phyloP scores from a whole-genome alignment of 2,888 invertebrate genomes.

The Ophion ellenae region DNA sequence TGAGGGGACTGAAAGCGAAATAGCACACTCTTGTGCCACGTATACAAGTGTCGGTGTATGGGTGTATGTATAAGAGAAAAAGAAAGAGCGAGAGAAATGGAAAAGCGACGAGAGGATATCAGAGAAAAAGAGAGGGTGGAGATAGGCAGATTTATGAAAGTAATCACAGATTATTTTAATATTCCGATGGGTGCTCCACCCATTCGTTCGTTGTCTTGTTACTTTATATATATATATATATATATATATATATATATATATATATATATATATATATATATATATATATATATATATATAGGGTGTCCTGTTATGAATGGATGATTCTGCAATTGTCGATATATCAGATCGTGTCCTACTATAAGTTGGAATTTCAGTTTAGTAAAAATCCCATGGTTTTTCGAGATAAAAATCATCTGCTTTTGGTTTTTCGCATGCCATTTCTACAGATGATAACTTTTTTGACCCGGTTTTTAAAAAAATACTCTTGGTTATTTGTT shows the following conservation, averaged over 20 bases:
- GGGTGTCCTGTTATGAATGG: too few species aligned
- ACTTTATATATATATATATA: conserved; percentile 55
- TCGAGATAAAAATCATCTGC: too few species aligned
- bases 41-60: conserved; percentile 31
- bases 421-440: too few species aligned
- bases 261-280: too few species aligned
- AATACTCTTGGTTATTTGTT: too few species aligned
- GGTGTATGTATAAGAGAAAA: conserved; percentile 34
- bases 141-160: conserved; percentile 81
- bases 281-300: too few species aligned
- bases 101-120: conserved; percentile 63
- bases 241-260: not conserved
- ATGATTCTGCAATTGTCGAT: too few species aligned
- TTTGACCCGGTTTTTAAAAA: too few species aligned
- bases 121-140: conserved; percentile 64
- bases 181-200: conserved; percentile 78
- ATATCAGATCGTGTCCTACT: too few species aligned
- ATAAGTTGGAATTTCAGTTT: too few species aligned
- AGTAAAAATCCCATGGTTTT: too few species aligned
- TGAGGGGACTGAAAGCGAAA: conserved; percentile 48
- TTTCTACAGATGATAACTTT: too few species aligned
- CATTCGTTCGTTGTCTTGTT: conserved; percentile 78
- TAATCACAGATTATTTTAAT: conserved; percentile 83
- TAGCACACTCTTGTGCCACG: conserved; percentile 31
- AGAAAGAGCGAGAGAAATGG: conserved; percentile 55